Evolutionary conservation across 2,888 invertebrate genomes (phyloP).

Genomic region (Aporophyla lueneburgensis): DNA sequence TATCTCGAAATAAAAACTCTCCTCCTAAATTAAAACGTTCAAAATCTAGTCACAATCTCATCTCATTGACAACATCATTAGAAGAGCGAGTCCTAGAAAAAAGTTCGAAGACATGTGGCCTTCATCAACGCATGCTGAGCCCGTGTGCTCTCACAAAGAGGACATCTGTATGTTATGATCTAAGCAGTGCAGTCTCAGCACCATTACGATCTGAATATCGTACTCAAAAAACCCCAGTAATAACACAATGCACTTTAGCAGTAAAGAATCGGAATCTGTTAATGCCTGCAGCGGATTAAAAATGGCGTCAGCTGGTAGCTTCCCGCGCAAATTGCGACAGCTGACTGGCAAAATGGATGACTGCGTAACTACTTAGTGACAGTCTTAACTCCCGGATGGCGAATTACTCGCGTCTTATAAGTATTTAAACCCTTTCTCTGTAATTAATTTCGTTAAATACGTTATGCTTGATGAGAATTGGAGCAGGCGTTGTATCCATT

Average conservation of each 20-base stretch:
- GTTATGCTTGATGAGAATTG: constrained; percentile 9
- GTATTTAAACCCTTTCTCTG: neutral
- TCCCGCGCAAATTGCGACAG: constrained; percentile 38
- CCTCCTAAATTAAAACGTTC: too few species aligned
- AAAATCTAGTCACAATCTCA: too few species aligned
- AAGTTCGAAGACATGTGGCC: neutral
- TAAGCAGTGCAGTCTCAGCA: too few species aligned
- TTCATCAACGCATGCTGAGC: neutral
- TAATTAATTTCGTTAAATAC: constrained; percentile 11
- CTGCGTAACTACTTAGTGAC: constrained; percentile 9
- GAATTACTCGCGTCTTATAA: constrained; percentile 26
- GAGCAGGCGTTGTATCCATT: neutral
- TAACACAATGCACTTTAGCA: neutral
- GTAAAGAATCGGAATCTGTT: neutral
- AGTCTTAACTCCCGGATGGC: constrained; percentile 8
- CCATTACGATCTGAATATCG: neutral
- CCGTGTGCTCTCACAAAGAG: neutral
- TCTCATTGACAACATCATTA: neutral
- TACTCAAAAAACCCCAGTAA: neutral
- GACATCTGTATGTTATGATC: neutral
- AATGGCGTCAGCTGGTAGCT: constrained; percentile 33
- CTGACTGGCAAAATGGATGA: constrained; percentile 31
- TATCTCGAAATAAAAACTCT: too few species aligned
- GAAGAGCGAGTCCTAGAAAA: neutral
- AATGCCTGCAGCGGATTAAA: constrained; percentile 23